phyloP scores from a whole-genome alignment of 2,888 invertebrate species.

The Shargacucullia verbasci region DNA sequence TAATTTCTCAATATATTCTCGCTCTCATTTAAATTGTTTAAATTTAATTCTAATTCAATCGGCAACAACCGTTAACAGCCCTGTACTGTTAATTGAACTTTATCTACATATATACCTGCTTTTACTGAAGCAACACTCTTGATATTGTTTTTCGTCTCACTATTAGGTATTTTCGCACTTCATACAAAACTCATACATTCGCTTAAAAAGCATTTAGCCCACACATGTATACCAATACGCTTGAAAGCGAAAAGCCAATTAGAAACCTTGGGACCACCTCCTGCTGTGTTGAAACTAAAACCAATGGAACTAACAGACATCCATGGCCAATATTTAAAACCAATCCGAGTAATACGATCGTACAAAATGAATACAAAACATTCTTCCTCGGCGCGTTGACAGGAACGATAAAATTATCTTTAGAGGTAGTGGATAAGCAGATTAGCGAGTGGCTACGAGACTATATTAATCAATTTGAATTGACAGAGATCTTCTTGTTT shows the following conservation, averaged over 20 bases:
- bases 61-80: too few species aligned
- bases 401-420: slow-evolving; percentile 22
- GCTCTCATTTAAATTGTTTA: too few species aligned
- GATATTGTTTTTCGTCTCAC: too few species aligned
- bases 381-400: slow-evolving; percentile 1
- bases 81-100: too few species aligned
- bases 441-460: not conserved
- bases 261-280: slow-evolving; percentile 15
- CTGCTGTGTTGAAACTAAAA: slow-evolving; percentile 30
- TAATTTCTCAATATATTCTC: too few species aligned
- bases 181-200: slow-evolving; percentile 4
- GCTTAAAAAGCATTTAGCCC: not conserved
- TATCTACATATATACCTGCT: too few species aligned
- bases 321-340: slow-evolving; percentile 25
- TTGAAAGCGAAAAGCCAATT: slow-evolving; percentile 25
- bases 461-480: too few species aligned
- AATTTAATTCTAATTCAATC: too few species aligned
- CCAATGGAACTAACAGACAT: slow-evolving; percentile 5
- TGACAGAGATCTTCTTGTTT: too few species aligned
- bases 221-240: slow-evolving; percentile 10
- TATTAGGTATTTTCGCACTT: not conserved
- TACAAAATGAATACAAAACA: slow-evolving; percentile 15
- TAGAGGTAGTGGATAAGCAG: slow-evolving; percentile 9
- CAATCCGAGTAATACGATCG: slow-evolving; percentile 9
- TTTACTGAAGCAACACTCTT: too few species aligned